These are phyloP conservation scores for Anarhynchus alexandrinus DNA, from an alignment of 2,113 vertebrate genomes.

Conservation along the genomic window DNA sequence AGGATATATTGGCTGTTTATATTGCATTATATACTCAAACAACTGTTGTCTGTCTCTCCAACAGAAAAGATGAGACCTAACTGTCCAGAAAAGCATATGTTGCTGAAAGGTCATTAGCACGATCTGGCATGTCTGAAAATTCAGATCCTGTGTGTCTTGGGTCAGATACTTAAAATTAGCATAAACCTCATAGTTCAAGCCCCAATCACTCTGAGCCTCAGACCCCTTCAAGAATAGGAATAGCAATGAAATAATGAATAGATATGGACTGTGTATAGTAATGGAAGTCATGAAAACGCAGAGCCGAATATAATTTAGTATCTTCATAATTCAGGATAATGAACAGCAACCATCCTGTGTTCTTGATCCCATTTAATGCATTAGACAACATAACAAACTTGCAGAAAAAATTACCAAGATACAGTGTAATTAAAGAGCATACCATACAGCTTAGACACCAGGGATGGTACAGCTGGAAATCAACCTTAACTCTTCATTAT, in stretches of 20 bases:
- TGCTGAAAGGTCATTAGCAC: neutral
- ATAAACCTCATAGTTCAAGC: neutral
- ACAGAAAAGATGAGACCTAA: neutral
- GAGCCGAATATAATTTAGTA: neutral
- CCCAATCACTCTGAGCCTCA: neutral
- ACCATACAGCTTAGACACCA: neutral
- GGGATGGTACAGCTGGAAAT: neutral
- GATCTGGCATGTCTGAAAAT: neutral
- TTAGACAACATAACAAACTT: accelerated
- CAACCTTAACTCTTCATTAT: neutral
- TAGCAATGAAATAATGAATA: neutral
- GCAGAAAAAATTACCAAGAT: neutral
- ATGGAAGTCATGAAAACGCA: neutral
- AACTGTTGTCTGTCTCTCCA: neutral
- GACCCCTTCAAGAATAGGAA: neutral
- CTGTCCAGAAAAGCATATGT: neutral
- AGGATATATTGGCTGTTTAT: neutral
- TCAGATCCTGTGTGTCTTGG: neutral
- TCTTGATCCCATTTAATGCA: neutral
- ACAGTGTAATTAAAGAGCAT: neutral
- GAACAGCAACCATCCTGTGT: neutral
- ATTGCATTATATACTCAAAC: neutral
- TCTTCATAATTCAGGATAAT: neutral
- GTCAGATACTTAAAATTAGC: neutral
- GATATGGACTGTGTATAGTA: neutral